Evolutionary conservation across 2,888 invertebrate species (phyloP).

Genomic region (Drosophila affinis): DNA sequence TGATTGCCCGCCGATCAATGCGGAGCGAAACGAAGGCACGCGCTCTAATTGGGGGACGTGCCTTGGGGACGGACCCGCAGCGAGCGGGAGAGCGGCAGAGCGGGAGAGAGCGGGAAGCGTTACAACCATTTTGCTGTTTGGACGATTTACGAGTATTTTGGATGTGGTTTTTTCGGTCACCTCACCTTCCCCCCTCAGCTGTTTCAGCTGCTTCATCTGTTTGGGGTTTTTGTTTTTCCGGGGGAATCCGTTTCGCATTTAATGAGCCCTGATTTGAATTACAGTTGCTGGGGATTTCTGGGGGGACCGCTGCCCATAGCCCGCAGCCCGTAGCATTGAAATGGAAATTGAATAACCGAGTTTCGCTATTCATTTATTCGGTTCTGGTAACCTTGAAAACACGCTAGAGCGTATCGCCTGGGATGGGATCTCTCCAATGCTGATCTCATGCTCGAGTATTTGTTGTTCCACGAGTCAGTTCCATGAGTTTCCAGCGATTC

Average conservation of each 20-base stretch:
- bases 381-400: conserved; percentile 6
- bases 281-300: not conserved
- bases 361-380: not conserved
- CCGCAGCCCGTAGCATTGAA: conserved; percentile 26
- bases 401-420: not conserved
- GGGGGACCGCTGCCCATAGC: not conserved
- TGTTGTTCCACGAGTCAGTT: not conserved
- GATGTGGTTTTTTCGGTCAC: conserved; percentile 4
- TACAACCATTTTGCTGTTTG: not conserved
- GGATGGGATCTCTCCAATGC: not conserved
- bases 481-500: not conserved
- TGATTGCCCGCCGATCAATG: conserved; percentile 32
- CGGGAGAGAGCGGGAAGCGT: not conserved
- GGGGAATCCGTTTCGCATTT: conserved; percentile 23
- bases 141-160: not conserved
- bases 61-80: conserved; percentile 25
- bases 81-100: not conserved
- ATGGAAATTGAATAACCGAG: conserved; percentile 32
- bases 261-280: conserved; percentile 44
- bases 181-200: conserved; percentile 6
- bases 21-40: conserved; percentile 22
- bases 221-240: conserved; percentile 28
- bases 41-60: conserved; percentile 46
- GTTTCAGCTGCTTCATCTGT: conserved; percentile 8
- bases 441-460: conserved; percentile 16